phyloP scores from a whole-genome alignment of 1,140 invertebrate species.

The Platorchestia sp. region DNA sequence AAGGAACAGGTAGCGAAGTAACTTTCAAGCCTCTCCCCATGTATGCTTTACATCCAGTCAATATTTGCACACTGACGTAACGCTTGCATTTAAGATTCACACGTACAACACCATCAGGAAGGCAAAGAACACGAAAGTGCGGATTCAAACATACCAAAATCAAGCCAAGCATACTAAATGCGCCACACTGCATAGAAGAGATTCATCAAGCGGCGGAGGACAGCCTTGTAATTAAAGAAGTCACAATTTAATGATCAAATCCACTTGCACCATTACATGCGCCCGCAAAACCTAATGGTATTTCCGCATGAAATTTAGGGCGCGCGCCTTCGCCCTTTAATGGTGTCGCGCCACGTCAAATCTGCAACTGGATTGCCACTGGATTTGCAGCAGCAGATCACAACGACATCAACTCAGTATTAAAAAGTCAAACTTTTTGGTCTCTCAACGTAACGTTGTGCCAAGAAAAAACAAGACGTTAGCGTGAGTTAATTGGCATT shows the following conservation, averaged over 20 bases:
- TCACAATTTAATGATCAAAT: neutral
- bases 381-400: neutral
- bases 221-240: neutral
- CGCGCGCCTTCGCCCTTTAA: neutral
- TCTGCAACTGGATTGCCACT: neutral
- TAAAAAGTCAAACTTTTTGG: neutral
- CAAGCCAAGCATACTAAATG: neutral
- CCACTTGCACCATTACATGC: neutral
- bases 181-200: neutral
- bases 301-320: neutral
- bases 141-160: too few relatives aligned
- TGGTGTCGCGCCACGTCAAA: too few relatives aligned
- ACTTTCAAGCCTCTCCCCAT: neutral
- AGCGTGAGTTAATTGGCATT: neutral
- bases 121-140: neutral
- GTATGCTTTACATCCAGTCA: neutral
- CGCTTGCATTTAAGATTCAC: neutral
- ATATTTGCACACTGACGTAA: neutral
- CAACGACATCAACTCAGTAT: neutral
- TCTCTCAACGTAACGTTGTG: neutral
- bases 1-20: neutral
- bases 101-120: neutral
- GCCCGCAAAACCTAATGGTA: neutral
- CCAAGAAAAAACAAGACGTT: neutral
- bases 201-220: neutral